Evolutionary conservation across 2,888 invertebrate species (phyloP).

Genomic region (Eilema griseolum): DNA sequence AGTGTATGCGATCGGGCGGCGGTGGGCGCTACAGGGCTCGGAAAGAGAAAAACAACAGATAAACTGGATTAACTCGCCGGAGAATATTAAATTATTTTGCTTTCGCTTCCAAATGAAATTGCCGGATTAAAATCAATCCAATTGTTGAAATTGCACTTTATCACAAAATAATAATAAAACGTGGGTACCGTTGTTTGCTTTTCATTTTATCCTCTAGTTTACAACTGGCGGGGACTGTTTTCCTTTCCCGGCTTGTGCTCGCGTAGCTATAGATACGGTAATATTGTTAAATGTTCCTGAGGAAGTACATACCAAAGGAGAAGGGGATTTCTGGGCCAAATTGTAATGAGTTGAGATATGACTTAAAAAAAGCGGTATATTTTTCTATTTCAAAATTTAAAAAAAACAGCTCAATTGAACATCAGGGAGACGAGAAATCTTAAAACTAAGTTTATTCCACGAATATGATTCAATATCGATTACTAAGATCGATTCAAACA

Average conservation of each 20-base stretch:
- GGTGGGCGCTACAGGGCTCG: neutral
- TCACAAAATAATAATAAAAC: constrained; percentile 1
- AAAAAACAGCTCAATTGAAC: no score
- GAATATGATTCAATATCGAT: no score
- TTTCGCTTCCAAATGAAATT: constrained; percentile 17
- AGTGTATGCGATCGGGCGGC: neutral
- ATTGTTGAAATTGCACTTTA: constrained; percentile 12
- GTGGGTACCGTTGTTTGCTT: neutral
- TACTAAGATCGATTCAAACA: no score
- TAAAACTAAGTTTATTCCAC: no score
- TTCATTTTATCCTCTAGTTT: neutral
- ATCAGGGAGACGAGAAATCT: no score
- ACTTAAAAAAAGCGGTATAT: no score
- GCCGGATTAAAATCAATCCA: constrained; percentile 14
- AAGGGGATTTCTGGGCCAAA: no score
- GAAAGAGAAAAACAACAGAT: constrained; percentile 14
- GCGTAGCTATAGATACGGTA: neutral
- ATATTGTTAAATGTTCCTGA: no score
- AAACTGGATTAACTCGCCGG: constrained; percentile 17
- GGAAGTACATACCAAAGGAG: no score
- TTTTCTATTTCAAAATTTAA: no score
- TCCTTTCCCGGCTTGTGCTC: neutral
- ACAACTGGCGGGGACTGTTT: neutral
- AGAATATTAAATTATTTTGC: constrained; percentile 19
- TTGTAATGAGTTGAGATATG: no score